Conservation (phyloP, 2,888 invertebrate genomes). For the Catocala fraxini region DNA sequence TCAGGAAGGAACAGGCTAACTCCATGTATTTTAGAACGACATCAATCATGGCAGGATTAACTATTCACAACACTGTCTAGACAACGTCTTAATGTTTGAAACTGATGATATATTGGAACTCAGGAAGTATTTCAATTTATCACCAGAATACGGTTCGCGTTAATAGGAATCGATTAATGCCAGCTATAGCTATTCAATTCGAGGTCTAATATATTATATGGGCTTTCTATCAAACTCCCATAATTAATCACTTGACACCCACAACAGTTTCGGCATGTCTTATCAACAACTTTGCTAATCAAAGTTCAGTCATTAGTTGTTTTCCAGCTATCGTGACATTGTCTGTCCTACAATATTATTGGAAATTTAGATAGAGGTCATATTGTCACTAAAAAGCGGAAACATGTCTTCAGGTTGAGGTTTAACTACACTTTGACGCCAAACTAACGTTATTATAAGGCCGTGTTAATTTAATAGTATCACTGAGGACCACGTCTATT, state of each 20-base stretch:
- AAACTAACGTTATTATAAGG: too few species aligned
- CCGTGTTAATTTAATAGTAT: too few species aligned
- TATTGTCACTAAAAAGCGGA: not conserved
- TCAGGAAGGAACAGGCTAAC: not conserved
- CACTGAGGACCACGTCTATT: too few species aligned
- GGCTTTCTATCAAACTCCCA: slow-evolving; percentile 32
- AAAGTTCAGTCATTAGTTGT: slow-evolving; percentile 56
- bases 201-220: slow-evolving; percentile 24
- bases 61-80: slow-evolving; percentile 12
- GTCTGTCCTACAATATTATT: slow-evolving; percentile 23
- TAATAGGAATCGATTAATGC: slow-evolving; percentile 27
- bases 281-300: slow-evolving; percentile 59
- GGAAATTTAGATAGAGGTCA: not conserved
- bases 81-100: not conserved
- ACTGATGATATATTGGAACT: slow-evolving; percentile 29
- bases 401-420: not conserved
- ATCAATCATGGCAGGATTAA: not conserved
- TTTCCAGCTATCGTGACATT: slow-evolving; percentile 34
- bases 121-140: slow-evolving; percentile 3
- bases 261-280: slow-evolving; percentile 35
- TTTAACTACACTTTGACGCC: too few species aligned
- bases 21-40: not conserved
- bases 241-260: slow-evolving; percentile 50
- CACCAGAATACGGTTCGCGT: slow-evolving; percentile 15
- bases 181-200: slow-evolving; percentile 23